Conservation (phyloP, 2,113 vertebrate genomes). For the Boleophthalmus pectinirostris region DNA sequence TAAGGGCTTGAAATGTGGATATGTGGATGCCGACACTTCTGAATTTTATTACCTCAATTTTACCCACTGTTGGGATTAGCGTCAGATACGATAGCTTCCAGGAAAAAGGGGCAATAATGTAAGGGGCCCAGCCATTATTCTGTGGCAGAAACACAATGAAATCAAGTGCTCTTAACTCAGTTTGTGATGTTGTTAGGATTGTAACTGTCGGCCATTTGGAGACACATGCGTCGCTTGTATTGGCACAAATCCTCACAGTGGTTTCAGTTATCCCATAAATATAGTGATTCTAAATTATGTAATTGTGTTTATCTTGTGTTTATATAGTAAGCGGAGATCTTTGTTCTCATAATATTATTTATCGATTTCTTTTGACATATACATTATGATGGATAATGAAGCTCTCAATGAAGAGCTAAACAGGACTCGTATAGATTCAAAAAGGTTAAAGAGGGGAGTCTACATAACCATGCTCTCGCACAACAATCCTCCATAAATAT, state of each 20-base stretch:
- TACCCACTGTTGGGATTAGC: constrained; percentile 82
- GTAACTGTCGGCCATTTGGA: constrained; percentile 67
- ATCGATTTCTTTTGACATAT: neutral
- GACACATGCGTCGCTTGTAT: constrained; percentile 65
- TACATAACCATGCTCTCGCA: no score
- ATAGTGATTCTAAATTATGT: neutral
- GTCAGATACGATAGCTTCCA: constrained; percentile 74
- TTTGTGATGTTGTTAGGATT: constrained; percentile 66
- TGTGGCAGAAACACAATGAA: constrained; percentile 58
- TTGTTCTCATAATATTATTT: neutral
- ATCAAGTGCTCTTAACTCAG: constrained; percentile 72
- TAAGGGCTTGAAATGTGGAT: constrained; percentile 70
- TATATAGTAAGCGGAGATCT: no score
- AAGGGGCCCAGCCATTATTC: constrained; percentile 70
- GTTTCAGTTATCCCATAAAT: constrained; percentile 36
- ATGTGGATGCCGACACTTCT: constrained; percentile 71
- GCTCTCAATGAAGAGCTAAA: neutral
- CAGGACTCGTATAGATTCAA: no score
- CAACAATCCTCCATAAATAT: no score
- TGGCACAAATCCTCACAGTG: constrained; percentile 54
- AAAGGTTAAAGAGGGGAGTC: no score
- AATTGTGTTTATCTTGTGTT: neutral
- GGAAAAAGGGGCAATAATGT: constrained; percentile 75
- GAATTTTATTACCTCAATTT: constrained; percentile 83
- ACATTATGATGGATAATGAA: neutral